phyloP scores from a whole-genome alignment of 2,888 invertebrate genomes.

The Drosophila lutescens region DNA sequence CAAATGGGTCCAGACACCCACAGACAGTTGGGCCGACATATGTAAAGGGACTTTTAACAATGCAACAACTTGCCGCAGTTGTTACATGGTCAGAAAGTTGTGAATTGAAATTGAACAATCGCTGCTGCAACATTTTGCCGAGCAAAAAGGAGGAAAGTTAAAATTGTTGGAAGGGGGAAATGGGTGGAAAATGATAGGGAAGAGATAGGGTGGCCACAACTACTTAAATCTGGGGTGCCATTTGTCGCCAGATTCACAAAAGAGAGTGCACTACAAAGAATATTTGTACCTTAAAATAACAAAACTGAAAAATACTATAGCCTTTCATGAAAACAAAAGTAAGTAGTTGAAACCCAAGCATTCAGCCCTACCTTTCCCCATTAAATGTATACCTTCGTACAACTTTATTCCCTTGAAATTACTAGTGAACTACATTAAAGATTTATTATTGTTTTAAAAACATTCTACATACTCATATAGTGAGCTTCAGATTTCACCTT shows the following conservation, averaged over 20 bases:
- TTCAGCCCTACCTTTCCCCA: no score
- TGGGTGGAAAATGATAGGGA: constrained; percentile 2
- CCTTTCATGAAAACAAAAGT: no score
- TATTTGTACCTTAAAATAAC: neutral
- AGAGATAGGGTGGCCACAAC: constrained; percentile 5
- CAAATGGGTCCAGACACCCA: constrained; percentile 27
- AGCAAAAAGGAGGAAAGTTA: constrained; percentile 3
- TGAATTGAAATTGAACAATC: constrained; percentile 72
- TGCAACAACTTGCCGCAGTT: constrained; percentile 72
- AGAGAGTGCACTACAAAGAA: constrained; percentile 3
- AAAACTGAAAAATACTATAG: no score
- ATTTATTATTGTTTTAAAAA: no score
- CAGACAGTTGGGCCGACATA: constrained; percentile 43
- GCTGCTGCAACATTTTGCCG: constrained; percentile 32
- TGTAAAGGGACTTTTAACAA: constrained; percentile 63
- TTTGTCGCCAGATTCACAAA: constrained; percentile 26
- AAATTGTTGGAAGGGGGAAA: neutral
- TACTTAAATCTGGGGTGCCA: constrained; percentile 30
- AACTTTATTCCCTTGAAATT: no score
- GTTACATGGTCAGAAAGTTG: constrained; percentile 69
- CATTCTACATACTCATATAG: no score
- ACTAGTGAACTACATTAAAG: no score
- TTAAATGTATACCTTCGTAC: no score
- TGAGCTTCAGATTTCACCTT: neutral
- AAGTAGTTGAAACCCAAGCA: neutral